These are phyloP conservation scores for Cisticola juncidis DNA, from an alignment of 2,113 vertebrate genomes.

Conservation along the genomic window DNA sequence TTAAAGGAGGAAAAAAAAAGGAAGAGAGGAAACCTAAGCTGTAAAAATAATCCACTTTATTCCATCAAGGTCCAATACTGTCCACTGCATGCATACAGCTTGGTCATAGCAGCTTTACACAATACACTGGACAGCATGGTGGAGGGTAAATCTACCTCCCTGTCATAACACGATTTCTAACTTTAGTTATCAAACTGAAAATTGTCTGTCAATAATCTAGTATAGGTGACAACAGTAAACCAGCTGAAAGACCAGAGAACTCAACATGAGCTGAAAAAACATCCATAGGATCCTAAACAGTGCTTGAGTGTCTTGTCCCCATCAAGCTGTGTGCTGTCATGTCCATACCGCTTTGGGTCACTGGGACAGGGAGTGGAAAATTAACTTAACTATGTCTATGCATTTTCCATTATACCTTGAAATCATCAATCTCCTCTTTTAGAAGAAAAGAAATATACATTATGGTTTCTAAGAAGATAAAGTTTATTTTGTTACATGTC, in stretches of 20 bases:
- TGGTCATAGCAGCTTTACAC: not conserved
- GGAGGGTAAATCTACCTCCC: not conserved
- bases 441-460: not conserved
- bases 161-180: not conserved
- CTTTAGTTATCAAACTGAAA: not conserved
- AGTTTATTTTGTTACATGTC: not conserved
- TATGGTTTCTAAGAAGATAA: not conserved
- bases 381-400: not conserved
- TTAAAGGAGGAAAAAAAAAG: not conserved
- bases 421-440: not conserved
- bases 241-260: not conserved
- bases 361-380: not conserved
- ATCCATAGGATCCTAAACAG: not conserved
- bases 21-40: rapidly evolving
- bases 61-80: not conserved
- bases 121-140: not conserved
- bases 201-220: not conserved
- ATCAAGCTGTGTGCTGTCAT: not conserved
- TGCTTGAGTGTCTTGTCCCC: too few species aligned
- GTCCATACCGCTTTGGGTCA: not conserved
- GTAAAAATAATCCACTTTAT: not conserved
- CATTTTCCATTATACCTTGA: not conserved
- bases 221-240: not conserved
- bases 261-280: not conserved
- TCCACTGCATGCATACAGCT: not conserved